These are phyloP conservation scores for Plebejus anna DNA, from an alignment of 2,888 invertebrate genomes.

Conservation along the genomic window DNA sequence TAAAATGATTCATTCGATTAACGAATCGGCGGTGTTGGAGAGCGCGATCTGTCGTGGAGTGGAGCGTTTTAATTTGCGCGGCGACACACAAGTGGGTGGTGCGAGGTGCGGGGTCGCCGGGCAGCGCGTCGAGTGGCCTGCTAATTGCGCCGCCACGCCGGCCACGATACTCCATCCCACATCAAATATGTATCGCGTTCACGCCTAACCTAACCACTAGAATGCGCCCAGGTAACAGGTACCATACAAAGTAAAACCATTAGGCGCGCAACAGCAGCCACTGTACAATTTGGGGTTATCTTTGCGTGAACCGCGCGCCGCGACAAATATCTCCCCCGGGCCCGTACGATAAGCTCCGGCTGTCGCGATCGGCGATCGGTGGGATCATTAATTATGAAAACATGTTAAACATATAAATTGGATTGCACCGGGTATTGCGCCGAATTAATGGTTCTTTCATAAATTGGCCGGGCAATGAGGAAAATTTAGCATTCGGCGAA, in stretches of 20 bases:
- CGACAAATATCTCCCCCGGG: slow-evolving; percentile 60
- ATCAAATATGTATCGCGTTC: slow-evolving; percentile 51
- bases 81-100: slow-evolving; percentile 70
- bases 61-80: slow-evolving; percentile 77
- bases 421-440: slow-evolving; percentile 1
- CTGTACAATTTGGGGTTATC: slow-evolving; percentile 35
- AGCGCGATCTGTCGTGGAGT: slow-evolving; percentile 64
- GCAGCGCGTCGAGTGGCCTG: slow-evolving; percentile 70
- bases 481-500: slow-evolving; percentile 54
- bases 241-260: slow-evolving; percentile 34
- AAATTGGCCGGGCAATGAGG: slow-evolving; percentile 18
- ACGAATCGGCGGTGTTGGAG: slow-evolving; percentile 65
- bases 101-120: slow-evolving; percentile 53
- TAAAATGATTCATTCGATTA: slow-evolving; percentile 58
- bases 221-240: slow-evolving; percentile 29
- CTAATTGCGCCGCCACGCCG: slow-evolving; percentile 72
- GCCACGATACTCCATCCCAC: slow-evolving; percentile 52
- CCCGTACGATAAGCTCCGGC: slow-evolving; percentile 64
- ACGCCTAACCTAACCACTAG: slow-evolving; percentile 33
- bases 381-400: slow-evolving; percentile 66
- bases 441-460: slow-evolving; percentile 2
- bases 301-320: slow-evolving; percentile 45
- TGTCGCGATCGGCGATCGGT: slow-evolving; percentile 68
- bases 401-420: slow-evolving; percentile 37
- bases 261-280: slow-evolving; percentile 4